Evolutionary conservation across 2,113 vertebrate genomes (phyloP), one percentile per base, ranked within the genome.

Genomic region (Notechis scutatus): DNA sequence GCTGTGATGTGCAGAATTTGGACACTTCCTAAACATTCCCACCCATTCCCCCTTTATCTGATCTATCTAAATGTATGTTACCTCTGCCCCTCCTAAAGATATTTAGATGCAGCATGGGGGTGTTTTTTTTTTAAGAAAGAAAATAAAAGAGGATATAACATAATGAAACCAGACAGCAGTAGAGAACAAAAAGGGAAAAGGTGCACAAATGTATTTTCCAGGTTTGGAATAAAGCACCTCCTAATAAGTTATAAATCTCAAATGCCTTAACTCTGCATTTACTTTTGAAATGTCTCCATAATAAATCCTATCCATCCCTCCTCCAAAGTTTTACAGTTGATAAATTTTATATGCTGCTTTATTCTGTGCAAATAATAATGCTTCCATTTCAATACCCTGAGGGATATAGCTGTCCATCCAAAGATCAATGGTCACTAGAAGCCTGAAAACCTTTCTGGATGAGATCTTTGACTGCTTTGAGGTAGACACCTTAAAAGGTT

Each of bases 391-490:
- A 95, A 96, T 96, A 96, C 95, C 94, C 96, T 20, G 12, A 93
- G 97, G 95, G 92, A 21, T 95, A 87, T 47, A 92, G 9, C 96
- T 97, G 95, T 94, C 94, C 94, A 93, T 94, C 94, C 93, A 64
- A 96, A 97, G 95, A 96, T 95, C 96, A 97, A 91, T 97, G 96
- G 96, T 97, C 96, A 95, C 92, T 93, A 64, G 95, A 95, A 96
- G 94, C 94, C 95, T 95, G 95, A 96, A 94, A 95, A 96, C 94
- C 94, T 92, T 95, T 91, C 93, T 92, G 96, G 96, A 96, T 96
- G 95, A 96, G 95, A 96, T 97, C 95, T 96, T 96, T 94, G 95
- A 96, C 95, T 95, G 91, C 95, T 97, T 97, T 97, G 95, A 97
- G 97, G 94, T 94, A 91, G 95, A 95, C 96, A 94, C 92, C 96